phyloP scores from a whole-genome alignment of 2,888 invertebrate species.

The Lumbricus terrestris region DNA sequence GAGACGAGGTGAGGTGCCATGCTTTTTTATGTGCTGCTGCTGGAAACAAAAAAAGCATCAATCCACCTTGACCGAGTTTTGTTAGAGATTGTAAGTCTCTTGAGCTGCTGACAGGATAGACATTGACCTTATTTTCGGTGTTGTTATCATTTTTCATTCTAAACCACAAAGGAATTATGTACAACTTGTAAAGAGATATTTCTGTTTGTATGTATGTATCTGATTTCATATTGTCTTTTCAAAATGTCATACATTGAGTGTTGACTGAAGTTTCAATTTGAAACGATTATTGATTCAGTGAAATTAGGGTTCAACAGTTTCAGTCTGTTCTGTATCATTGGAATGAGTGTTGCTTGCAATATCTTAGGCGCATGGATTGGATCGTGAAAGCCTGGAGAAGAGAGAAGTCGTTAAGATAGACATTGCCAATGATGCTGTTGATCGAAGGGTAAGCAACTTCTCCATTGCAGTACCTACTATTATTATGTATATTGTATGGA shows the following conservation, averaged over 20 bases:
- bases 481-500: not conserved
- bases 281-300: not conserved
- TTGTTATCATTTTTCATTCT: not conserved
- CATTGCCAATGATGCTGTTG: conserved; percentile 81
- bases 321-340: not conserved
- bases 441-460: conserved; percentile 19
- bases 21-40: not conserved
- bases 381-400: conserved; percentile 79
- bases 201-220: not conserved
- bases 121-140: not conserved
- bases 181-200: not conserved
- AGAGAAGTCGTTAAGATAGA: conserved; percentile 90
- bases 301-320: not conserved
- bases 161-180: not conserved
- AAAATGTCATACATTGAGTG: not conserved
- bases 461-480: not conserved
- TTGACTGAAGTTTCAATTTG: not conserved
- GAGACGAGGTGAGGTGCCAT: not conserved
- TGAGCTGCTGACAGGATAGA: not conserved
- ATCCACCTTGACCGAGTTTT: not conserved
- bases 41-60: not conserved
- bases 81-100: not conserved
- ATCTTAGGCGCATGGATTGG: conserved; percentile 73
- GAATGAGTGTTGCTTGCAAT: not conserved
- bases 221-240: not conserved